Percentiles rank a stretch among this genome's conserved stretches.
Evolutionary conservation across 2,797 vertebrate species (phyloP).

Genomic region (Intellagama lesueurii): DNA sequence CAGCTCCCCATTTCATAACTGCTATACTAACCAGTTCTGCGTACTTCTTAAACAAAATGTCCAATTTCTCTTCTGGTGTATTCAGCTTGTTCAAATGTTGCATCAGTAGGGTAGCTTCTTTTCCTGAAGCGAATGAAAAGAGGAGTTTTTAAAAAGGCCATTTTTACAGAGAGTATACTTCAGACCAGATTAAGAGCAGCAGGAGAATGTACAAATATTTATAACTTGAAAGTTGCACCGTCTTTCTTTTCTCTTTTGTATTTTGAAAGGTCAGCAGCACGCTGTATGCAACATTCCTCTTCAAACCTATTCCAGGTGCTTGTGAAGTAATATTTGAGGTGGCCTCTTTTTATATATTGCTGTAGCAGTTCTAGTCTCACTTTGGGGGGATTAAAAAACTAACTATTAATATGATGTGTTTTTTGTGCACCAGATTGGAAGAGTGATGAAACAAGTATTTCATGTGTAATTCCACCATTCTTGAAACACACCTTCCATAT

Average conservation of each 20-base stretch:
- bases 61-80: conserved; percentile 88
- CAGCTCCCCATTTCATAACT: conserved; percentile 5
- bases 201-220: neutral
- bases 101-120: conserved; percentile 86
- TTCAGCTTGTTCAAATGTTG: conserved; percentile 85
- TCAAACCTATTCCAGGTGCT: neutral
- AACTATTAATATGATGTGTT: neutral
- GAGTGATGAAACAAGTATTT: neutral
- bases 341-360: neutral
- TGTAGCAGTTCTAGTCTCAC: conserved; percentile 25
- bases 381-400: neutral
- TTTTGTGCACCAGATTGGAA: neutral
- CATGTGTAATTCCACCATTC: no score
- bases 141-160: conserved; percentile 11
- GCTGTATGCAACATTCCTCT: neutral
- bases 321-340: neutral
- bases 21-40: conserved; percentile 88
- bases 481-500: neutral
- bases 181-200: neutral
- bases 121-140: conserved; percentile 81
- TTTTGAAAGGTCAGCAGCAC: neutral
- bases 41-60: conserved; percentile 87
- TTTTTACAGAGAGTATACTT: conserved; percentile 19
- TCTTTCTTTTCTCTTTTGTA: neutral
- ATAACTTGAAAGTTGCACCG: neutral